Base-by-base conservation (phyloP, 2,113 vertebrate genomes). In the Nothoprocta pentlandii region DNA sequence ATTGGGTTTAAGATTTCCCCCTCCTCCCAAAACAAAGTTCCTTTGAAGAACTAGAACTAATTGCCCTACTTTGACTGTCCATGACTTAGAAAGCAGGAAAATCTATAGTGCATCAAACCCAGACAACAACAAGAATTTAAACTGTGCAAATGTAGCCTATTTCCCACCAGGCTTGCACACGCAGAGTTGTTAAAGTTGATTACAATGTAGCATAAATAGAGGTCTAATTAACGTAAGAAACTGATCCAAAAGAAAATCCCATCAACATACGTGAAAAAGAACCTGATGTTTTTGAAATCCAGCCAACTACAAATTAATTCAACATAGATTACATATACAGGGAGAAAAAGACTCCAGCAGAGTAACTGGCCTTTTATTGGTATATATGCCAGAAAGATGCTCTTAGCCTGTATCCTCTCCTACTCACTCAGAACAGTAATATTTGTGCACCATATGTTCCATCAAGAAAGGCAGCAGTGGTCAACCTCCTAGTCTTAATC, bases 301-400 rank as follows among this genome's bases (percentile, higher is more conserved):
- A 79, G 94, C 95, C 96, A 96, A 82, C 80, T 94, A 92, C 94
- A 97, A 96, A 96, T 95, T 96, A 96, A 97, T 96, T 96, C 93
- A 94, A 78, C 90, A 10, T 78, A 91, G 93, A 94, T 93, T 92
- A 71, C 69, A 84, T 80, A 80, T 90, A 94, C 22, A 68, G 80
- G 75, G 82, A 93, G 87, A 51, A 92, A 73, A 81, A 67, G 85
- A 79, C 92, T 96, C 95, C 94, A 94, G 90, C 93, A 93, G 93
- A 80, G 90, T 53, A 78, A 95, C 93, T 92, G 92, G 89, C 85
- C 26, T 80, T 91, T 79, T 6, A 22, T 17, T 75, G 76, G 87
- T 89, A 54, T 30, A 30, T 1, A 39, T 36, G 79, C 63, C 93
- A 93, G 73, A 10, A 89, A 80, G 85, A 82, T 77, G 89, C 70